Evolutionary conservation across 2,888 invertebrate species (phyloP).

Genomic region (Linnaemya tessellans): DNA sequence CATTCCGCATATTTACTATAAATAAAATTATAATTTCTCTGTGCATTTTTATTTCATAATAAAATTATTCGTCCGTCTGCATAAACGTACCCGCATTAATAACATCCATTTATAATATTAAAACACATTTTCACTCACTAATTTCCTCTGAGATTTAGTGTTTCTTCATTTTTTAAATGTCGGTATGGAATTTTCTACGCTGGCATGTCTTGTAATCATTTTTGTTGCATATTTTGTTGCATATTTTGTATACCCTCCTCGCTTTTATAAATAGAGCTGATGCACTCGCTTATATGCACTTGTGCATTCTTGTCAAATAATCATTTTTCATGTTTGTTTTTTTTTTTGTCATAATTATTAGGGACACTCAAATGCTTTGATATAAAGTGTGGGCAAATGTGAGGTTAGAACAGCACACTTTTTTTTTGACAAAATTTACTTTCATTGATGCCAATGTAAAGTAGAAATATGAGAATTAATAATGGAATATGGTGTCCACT

Average conservation of each 20-base stretch:
- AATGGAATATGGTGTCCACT: too few relatives aligned
- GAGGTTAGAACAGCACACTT: too few relatives aligned
- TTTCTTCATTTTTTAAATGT: conserved; percentile 32
- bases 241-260: background rate
- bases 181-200: background rate
- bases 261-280: conserved; percentile 8
- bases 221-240: too few relatives aligned
- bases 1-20: too few relatives aligned
- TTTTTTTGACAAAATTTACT: too few relatives aligned
- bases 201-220: conserved; percentile 11
- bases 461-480: too few relatives aligned
- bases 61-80: background rate
- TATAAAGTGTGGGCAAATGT: too few relatives aligned
- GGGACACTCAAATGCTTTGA: too few relatives aligned
- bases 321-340: background rate
- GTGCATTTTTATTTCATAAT: too few relatives aligned
- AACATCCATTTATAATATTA: background rate
- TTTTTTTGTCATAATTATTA: background rate
- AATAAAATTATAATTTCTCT: too few relatives aligned
- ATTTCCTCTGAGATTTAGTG: conserved; percentile 39
- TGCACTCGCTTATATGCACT: background rate
- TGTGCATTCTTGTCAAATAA: background rate
- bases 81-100: background rate
- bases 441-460: too few relatives aligned
- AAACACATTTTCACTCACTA: conserved; percentile 14